Conservation (phyloP, 2,888 invertebrate species). For the Ophioninae sp. region DNA sequence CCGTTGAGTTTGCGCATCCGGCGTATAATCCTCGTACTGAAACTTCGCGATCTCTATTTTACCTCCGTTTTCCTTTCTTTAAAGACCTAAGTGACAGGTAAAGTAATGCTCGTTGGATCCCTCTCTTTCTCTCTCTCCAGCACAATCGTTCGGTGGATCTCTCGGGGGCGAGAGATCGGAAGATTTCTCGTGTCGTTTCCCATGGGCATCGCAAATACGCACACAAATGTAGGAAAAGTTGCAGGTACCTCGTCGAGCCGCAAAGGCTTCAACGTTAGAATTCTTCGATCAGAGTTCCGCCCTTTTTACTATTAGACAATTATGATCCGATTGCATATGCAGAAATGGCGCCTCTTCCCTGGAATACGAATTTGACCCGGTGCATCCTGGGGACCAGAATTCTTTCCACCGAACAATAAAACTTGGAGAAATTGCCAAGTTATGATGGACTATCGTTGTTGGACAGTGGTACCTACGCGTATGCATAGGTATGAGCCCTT, state of each 20-base stretch:
- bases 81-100: slow-evolving; percentile 70
- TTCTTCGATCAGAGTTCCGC: not conserved
- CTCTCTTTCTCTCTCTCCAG: not conserved
- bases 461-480: not conserved
- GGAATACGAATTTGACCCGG: slow-evolving; percentile 8
- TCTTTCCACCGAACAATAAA: slow-evolving; percentile 2
- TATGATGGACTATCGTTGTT: slow-evolving; percentile 7
- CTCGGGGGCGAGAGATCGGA: slow-evolving; percentile 44
- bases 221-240: not conserved
- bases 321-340: slow-evolving; percentile 13
- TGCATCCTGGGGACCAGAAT: slow-evolving; percentile 1
- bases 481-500: slow-evolving; percentile 28
- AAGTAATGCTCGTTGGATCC: slow-evolving; percentile 62
- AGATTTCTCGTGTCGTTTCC: slow-evolving; percentile 56
- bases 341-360: slow-evolving; percentile 37
- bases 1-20: slow-evolving; percentile 60
- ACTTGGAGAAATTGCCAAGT: slow-evolving; percentile 22
- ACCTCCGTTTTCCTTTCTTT: slow-evolving; percentile 60
- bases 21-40: slow-evolving; percentile 59
- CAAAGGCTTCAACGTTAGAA: not conserved
- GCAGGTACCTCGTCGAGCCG: not conserved
- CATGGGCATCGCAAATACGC: slow-evolving; percentile 35
- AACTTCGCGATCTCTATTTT: slow-evolving; percentile 21
- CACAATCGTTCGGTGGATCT: slow-evolving; percentile 41
- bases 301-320: slow-evolving; percentile 7